Evolutionary conservation across 2,113 vertebrate species (phyloP).

Genomic region (Telmatochromis sp.): DNA sequence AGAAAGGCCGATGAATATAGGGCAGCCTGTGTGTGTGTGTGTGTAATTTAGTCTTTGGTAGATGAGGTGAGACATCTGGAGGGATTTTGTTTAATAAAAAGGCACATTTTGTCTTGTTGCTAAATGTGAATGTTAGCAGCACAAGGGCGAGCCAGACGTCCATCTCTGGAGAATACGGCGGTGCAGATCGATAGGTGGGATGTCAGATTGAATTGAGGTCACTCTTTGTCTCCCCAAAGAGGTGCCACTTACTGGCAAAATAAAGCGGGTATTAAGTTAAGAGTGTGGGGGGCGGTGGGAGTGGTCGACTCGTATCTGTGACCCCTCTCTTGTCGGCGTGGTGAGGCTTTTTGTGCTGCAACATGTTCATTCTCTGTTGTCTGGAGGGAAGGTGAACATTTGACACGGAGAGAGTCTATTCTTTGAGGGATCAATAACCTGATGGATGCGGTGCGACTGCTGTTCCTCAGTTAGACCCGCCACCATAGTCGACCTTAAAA

Average conservation of each 20-base stretch:
- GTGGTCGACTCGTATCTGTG: neutral
- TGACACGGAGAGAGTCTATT: neutral
- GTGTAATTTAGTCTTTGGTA: constrained; percentile 11
- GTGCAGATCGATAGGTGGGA: constrained; percentile 68
- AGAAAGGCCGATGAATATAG: neutral
- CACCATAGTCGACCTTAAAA: neutral
- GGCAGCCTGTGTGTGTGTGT: neutral
- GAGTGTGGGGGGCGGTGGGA: neutral
- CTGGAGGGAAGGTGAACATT: neutral
- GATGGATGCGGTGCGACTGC: neutral
- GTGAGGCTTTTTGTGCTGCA: neutral
- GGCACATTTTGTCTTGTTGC: constrained; percentile 11
- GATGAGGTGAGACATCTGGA: neutral
- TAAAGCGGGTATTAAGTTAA: constrained; percentile 14
- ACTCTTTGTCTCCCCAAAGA: constrained; percentile 63
- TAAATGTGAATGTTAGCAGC: constrained; percentile 31
- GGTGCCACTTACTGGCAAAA: constrained; percentile 57
- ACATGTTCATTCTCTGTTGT: constrained; percentile 1
- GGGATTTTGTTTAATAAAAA: constrained; percentile 39
- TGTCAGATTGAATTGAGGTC: constrained; percentile 75
- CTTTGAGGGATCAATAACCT: constrained; percentile 31
- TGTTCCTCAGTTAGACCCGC: neutral
- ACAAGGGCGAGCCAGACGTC: constrained; percentile 48
- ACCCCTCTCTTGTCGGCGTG: neutral
- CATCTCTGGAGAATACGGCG: constrained; percentile 33